Base-by-base conservation (phyloP, 2,113 vertebrate species). In the Pelmatolapia mariae region DNA sequence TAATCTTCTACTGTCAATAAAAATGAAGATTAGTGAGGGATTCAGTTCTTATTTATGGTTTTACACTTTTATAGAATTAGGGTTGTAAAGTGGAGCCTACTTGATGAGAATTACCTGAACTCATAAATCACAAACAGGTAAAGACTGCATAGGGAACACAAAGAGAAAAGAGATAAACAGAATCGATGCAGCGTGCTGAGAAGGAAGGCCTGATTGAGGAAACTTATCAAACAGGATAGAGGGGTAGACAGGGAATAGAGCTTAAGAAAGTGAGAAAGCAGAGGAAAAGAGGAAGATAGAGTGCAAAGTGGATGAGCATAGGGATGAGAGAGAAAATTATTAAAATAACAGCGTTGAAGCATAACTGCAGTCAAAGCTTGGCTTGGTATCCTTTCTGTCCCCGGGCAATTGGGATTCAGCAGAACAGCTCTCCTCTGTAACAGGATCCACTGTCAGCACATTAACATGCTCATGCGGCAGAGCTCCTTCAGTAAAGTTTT, bases 401-500 rank as follows among this genome's bases (percentile, higher is more conserved):
- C 83, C 31, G 15, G 93, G 93, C 88, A 73, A 90, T 80, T 89
- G 76, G 85, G 86, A 90, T 90, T 90, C 87, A 93, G 79, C 76
- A 85, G 90, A 90, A 87, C 84, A 82, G 78, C 82, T 82, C 80
- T 80, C 24, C 59, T 76, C 84, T 90, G 82, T 86, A 89, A 86
- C 80, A 87, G 83, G 90, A 93, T 88, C 81, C 90, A 47, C 68
- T 90, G 89, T 83, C 92, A 94, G 86, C 81, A 82, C 81, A 94
- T 94, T 95, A 89, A 88, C 89, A 94, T 90, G 90, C 87, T 92
- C 81, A 87, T 86, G 83, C 93, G 84, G 93, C 89, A 91, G 88
- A 80, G 84, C 80, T 80, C 68, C 73, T 91, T 87, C 83, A 82
- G 78, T 87, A 79, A 92, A 83, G 16, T 52, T 78, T 50, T 10